Evolutionary conservation across 2,797 vertebrate species (phyloP).

Genomic region (Rhodeus uyekii): DNA sequence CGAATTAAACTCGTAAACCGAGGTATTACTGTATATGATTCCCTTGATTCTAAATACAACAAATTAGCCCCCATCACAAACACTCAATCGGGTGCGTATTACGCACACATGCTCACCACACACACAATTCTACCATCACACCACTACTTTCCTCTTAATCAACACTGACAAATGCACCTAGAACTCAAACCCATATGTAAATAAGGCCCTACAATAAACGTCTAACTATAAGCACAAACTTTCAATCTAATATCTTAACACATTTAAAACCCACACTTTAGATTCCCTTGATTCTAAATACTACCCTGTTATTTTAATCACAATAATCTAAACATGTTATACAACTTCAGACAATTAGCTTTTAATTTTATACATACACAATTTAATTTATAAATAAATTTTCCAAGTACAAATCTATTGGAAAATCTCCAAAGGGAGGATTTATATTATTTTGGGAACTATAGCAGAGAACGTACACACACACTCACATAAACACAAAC

Average conservation of each 20-base stretch:
- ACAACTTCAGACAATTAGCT: too few species aligned
- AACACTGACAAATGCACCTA: neutral
- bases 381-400: neutral
- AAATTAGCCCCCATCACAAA: conserved; percentile 66
- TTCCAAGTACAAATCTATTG: neutral
- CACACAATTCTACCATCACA: neutral
- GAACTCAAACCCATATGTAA: too few species aligned
- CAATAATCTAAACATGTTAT: too few species aligned
- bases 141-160: neutral
- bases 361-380: neutral
- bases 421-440: neutral
- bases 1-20: too few species aligned
- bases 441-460: neutral
- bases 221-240: too few species aligned
- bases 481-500: conserved; percentile 3
- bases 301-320: neutral
- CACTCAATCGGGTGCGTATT: neutral
- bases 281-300: neutral
- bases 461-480: conserved; percentile 16
- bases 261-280: neutral
- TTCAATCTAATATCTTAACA: too few species aligned
- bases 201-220: too few species aligned
- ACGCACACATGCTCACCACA: neutral
- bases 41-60: too few species aligned
- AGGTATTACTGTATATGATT: too few species aligned